Percentiles rank a stretch among this genome's conserved stretches.
Evolutionary conservation across 2,797 vertebrate species (phyloP).

Genomic region (Falco naumanni): DNA sequence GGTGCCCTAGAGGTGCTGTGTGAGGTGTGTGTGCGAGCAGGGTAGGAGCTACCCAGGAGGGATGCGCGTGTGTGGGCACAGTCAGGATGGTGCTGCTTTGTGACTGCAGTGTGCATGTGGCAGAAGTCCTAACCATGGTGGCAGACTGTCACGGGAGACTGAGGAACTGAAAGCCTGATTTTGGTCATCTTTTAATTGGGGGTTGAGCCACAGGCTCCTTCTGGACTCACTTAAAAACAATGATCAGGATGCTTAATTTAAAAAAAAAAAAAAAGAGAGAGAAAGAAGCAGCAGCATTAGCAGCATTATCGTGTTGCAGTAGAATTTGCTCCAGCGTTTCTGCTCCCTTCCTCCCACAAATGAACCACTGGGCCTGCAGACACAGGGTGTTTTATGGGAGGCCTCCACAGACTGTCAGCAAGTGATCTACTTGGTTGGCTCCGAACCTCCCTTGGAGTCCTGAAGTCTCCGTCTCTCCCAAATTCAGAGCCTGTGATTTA

Average conservation of each 20-base stretch:
- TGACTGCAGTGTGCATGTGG: rapidly evolving
- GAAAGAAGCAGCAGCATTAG: background rate
- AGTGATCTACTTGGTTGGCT: constrained; percentile 23
- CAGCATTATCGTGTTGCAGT: background rate
- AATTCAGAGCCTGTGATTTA: background rate
- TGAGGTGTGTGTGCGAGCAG: background rate
- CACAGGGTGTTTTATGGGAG: background rate
- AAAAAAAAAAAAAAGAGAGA: background rate
- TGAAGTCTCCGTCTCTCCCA: background rate
- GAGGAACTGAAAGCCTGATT: background rate
- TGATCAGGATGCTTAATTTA: background rate
- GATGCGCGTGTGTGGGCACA: rapidly evolving
- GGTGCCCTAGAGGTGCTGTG: rapidly evolving
- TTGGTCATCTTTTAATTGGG: background rate
- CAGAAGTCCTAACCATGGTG: rapidly evolving
- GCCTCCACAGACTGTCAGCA: background rate
- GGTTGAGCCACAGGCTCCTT: background rate
- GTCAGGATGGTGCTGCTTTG: rapidly evolving
- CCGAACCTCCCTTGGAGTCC: background rate
- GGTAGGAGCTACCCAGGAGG: background rate
- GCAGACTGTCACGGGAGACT: background rate
- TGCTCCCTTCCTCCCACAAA: background rate
- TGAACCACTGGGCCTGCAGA: background rate
- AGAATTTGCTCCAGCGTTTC: background rate
- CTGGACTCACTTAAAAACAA: background rate